Evolutionary conservation across 2,888 invertebrate species (phyloP).

Genomic region (Drosophila meridionalis): DNA sequence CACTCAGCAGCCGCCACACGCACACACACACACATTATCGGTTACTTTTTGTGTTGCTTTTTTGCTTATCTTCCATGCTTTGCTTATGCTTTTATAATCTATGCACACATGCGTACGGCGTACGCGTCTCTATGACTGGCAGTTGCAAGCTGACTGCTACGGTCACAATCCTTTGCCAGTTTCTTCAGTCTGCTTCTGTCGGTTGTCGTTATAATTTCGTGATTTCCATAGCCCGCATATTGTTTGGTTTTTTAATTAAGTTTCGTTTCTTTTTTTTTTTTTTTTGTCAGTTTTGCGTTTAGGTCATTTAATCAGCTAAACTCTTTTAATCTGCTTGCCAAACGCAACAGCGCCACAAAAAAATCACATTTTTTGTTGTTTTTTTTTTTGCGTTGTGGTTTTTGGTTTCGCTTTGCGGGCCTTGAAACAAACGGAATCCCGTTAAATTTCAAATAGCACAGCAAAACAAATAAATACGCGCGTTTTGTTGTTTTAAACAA

Average conservation of each 20-base stretch:
- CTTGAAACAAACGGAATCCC: constrained; percentile 71
- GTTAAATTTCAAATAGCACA: constrained; percentile 54
- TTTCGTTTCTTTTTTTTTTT: constrained; percentile 30
- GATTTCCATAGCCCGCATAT: constrained; percentile 30
- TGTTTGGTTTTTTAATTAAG: constrained; percentile 14
- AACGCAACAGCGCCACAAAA: constrained; percentile 34
- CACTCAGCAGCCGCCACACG: background rate
- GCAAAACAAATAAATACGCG: constrained; percentile 71
- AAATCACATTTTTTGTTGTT: constrained; percentile 22
- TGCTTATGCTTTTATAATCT: constrained; percentile 7
- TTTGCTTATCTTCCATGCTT: constrained; percentile 17
- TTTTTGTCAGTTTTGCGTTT: constrained; percentile 33
- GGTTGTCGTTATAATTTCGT: constrained; percentile 31
- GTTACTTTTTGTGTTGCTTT: constrained; percentile 11
- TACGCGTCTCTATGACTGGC: background rate
- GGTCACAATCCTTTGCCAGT: constrained; percentile 17
- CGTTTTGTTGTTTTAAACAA: constrained; percentile 72
- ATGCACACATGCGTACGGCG: constrained; percentile 1
- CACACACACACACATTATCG: background rate
- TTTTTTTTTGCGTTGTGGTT: constrained; percentile 39
- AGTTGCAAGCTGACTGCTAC: constrained; percentile 35
- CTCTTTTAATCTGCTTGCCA: constrained; percentile 47
- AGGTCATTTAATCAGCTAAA: constrained; percentile 36
- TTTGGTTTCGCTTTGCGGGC: constrained; percentile 48
- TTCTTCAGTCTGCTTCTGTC: constrained; percentile 14